phyloP scores from a whole-genome alignment of 2,113 vertebrate species.

The Kobus ellipsiprymnus region DNA sequence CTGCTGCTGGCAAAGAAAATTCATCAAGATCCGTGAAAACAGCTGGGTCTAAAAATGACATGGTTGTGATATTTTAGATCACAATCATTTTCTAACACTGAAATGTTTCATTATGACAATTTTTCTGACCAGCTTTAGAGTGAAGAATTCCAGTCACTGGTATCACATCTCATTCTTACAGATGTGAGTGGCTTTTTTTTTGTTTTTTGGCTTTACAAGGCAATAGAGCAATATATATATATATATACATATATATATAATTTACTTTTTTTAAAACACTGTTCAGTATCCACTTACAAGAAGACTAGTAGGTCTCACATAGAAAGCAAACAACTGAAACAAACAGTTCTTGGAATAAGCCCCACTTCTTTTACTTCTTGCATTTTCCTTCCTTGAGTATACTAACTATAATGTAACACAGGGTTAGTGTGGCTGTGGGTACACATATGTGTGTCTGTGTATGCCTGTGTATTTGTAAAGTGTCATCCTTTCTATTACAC shows the following conservation, averaged over 20 bases:
- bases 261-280: neutral
- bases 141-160: neutral
- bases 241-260: neutral
- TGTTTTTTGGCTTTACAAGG: neutral
- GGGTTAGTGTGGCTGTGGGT: fast-evolving
- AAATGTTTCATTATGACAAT: neutral
- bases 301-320: neutral
- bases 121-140: neutral
- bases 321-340: neutral
- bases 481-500: neutral
- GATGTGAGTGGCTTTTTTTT: neutral
- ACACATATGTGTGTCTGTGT: neutral
- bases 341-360: neutral
- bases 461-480: neutral
- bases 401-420: neutral
- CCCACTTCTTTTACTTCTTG: neutral
- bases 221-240: neutral
- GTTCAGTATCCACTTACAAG: neutral
- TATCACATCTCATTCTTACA: neutral
- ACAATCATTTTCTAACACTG: neutral
- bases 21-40: neutral
- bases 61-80: neutral
- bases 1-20: neutral
- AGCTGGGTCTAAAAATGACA: neutral
- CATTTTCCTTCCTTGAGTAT: no score